phyloP scores from a whole-genome alignment of 2,797 vertebrate species.

The Lagodon rhomboides region DNA sequence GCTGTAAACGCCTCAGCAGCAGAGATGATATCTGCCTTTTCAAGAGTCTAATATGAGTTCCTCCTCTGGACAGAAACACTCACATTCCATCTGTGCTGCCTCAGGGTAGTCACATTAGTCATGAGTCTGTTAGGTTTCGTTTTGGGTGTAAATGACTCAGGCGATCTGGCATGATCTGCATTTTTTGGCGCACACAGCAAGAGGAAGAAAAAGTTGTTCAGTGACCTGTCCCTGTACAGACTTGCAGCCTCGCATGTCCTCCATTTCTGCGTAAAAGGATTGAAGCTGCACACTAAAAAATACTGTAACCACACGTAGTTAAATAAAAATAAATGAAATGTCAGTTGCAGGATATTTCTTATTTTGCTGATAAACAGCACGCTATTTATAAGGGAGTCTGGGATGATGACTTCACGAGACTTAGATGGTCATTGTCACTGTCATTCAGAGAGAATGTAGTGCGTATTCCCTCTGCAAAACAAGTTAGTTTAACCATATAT shows the following conservation, averaged over 20 bases:
- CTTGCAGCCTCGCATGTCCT: not conserved
- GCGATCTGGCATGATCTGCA: not conserved
- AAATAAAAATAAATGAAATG: too few relatives aligned
- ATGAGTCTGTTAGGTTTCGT: slow-evolving; percentile 27
- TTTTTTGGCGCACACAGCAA: not conserved
- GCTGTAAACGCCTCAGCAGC: not conserved
- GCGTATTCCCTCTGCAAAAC: too few relatives aligned
- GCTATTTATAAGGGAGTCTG: too few relatives aligned
- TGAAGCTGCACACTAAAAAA: not conserved
- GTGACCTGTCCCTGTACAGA: rapidly evolving
- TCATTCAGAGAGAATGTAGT: too few relatives aligned
- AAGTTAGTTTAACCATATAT: too few relatives aligned
- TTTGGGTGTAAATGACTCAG: not conserved
- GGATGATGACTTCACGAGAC: too few relatives aligned
- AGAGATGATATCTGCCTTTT: not conserved
- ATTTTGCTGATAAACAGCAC: not conserved
- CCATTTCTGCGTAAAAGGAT: not conserved
- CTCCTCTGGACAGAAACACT: not conserved
- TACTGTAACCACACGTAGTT: rapidly evolving
- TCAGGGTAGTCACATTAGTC: slow-evolving; percentile 62
- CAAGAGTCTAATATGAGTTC: not conserved
- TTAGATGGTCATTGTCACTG: too few relatives aligned
- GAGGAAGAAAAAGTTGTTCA: not conserved
- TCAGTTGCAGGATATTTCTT: not conserved
- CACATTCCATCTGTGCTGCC: not conserved